Percentiles rank a stretch among this genome's conserved stretches.
phyloP scores from a whole-genome alignment of 2,797 vertebrate genomes.

The Novumbra hubbsi region DNA sequence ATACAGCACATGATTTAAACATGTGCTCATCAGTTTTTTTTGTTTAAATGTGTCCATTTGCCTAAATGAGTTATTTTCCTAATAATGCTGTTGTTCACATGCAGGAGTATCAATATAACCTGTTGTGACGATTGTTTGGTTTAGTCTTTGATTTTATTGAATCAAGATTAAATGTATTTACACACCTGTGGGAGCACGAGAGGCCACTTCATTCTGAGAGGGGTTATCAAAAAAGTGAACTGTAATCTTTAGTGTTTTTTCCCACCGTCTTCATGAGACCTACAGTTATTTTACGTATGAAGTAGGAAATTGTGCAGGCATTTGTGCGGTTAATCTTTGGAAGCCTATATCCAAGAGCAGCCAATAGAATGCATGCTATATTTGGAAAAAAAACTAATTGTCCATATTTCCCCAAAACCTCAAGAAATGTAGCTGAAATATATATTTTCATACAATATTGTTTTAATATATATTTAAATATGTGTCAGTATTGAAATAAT shows the following conservation, averaged over 20 bases:
- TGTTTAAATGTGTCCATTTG: constrained; percentile 1
- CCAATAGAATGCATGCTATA: too few relatives aligned
- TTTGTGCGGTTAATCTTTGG: too few relatives aligned
- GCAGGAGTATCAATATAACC: not conserved
- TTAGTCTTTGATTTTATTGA: constrained; percentile 27
- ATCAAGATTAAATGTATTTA: constrained; percentile 23
- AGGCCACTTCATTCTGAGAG: constrained; percentile 12
- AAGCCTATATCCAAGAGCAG: too few relatives aligned
- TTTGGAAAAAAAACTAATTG: too few relatives aligned
- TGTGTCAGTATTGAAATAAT: too few relatives aligned
- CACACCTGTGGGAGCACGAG: constrained; percentile 20
- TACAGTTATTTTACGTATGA: not conserved
- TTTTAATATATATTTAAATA: too few relatives aligned
- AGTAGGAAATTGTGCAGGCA: not conserved
- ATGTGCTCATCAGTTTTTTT: not conserved
- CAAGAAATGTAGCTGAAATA: too few relatives aligned
- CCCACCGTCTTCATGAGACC: not conserved
- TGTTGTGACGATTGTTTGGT: not conserved
- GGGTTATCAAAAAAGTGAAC: constrained; percentile 7
- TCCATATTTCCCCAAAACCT: too few relatives aligned
- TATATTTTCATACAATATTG: too few relatives aligned
- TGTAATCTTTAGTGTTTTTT: not conserved
- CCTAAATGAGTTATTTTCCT: not conserved
- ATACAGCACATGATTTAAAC: constrained; percentile 5
- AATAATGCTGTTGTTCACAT: not conserved